A percentile compares a stretch with the other conserved stretches of the same genome.
Evolutionary conservation across 2,797 vertebrate genomes (phyloP).

Genomic region (Hafferia zeledoni): DNA sequence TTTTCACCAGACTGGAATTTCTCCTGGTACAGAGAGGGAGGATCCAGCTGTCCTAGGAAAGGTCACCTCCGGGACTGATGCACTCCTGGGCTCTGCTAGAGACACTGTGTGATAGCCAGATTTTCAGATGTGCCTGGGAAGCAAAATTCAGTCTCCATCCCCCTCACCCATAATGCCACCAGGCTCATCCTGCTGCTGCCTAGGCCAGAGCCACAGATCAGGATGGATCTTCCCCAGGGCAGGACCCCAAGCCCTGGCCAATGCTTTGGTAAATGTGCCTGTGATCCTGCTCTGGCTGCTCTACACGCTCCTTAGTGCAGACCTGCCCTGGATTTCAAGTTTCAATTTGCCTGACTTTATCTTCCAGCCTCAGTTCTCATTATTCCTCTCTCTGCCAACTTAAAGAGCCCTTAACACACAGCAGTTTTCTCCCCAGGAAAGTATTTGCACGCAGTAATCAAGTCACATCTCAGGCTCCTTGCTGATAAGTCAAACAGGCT

Average conservation of each 20-base stretch:
- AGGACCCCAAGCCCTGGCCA: background rate
- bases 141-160: background rate
- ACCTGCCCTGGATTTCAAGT: background rate
- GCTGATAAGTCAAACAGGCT: background rate
- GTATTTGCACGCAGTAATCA: constrained; percentile 3
- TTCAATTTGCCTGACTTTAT: background rate
- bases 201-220: background rate
- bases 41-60: background rate
- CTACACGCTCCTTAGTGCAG: background rate
- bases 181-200: background rate
- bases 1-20: background rate
- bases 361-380: background rate
- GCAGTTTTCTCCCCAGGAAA: constrained; percentile 43
- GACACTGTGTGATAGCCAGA: background rate
- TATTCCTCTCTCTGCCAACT: background rate
- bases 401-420: constrained; percentile 15
- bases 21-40: background rate
- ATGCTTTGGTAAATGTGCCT: too few species aligned
- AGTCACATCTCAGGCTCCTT: constrained; percentile 52
- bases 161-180: background rate
- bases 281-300: background rate
- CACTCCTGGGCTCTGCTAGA: background rate
- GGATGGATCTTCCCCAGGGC: background rate
- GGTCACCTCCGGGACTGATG: background rate
- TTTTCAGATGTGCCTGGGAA: background rate